Base-by-base conservation (phyloP, 2,113 vertebrate genomes). In the Chinchilla lanigera region DNA sequence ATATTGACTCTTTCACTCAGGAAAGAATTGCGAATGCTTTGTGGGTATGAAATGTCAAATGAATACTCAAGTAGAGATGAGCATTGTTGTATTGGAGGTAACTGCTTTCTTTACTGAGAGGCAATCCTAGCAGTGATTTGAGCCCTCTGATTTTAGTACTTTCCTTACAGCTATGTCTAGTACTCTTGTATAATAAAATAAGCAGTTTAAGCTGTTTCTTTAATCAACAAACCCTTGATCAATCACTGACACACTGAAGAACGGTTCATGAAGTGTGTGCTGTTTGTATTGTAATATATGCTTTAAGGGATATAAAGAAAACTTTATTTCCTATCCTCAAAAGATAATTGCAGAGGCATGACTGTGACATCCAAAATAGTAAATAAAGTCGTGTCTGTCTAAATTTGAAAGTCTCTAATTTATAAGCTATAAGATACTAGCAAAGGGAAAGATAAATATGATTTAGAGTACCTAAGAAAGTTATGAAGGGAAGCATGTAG, bases 1-100 rank as follows among this genome's bases (percentile, higher is more conserved):
- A 91, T 94, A 97, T 10, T 93, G 96, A 94, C 73, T 91, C 94
- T 90, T 86, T 60, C 80, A 44, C 50, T 86, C 38, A 52, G 61
- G 73, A 94, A 95, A 84, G 61, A 91, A 86, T 83, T 84, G 0
- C 30, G 54, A 95, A 95, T 86, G 50, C 60, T 73, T 44, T 44
- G 30, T 47, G n/a, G 47, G 44, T n/a, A 56, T 44, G 67, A 47
- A 38, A 89, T 14, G 28, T 17, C 73, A 78, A 88, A 69, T 8
- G 60, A 93, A 80, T 83, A 35, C 14, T 14, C 1, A 61, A 86
- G 71, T 17, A 78, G 47, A 95, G 14, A 8, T 28, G 9, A 41
- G 65, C 2, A 38, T 50, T 16, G 14, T 17, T 86, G 44, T 77
- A n/a, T 9, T 38, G 73, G 3, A 89, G 35, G 56, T 80, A 85